phyloP scores from a whole-genome alignment of 1,140 invertebrate genomes.

The Ericerus pela region DNA sequence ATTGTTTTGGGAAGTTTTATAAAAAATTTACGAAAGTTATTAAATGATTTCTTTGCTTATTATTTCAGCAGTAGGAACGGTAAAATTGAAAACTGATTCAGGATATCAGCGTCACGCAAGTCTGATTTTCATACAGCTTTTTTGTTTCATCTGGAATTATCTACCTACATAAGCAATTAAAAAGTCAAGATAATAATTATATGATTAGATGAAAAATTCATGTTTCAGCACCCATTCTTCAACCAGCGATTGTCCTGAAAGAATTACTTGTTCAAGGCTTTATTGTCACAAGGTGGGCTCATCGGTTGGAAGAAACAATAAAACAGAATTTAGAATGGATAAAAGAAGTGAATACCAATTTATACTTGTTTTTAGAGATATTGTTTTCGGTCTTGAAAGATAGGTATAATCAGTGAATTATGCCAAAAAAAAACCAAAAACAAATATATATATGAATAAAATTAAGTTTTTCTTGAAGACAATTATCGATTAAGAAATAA shows the following conservation, averaged over 20 bases:
- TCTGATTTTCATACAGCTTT: no score
- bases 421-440: background rate
- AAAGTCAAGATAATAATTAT: no score
- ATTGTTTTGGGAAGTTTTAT: no score
- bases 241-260: conserved; percentile 29
- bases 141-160: no score
- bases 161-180: no score
- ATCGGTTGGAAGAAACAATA: conserved; percentile 43
- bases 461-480: background rate
- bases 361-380: background rate
- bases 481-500: no score
- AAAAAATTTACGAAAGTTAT: no score
- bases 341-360: conserved; percentile 32
- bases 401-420: background rate
- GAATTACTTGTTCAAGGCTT: conserved; percentile 51
- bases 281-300: conserved; percentile 38
- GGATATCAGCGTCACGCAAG: no score
- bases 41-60: no score
- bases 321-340: conserved; percentile 43
- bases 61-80: no score
- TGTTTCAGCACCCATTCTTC: conserved; percentile 28
- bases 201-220: no score
- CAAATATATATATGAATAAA: background rate
- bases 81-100: no score
- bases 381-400: background rate